Evolutionary conservation across 2,797 vertebrate genomes (phyloP), one percentile per base, ranked within the genome.

Genomic region (Lateolabrax maculatus): DNA sequence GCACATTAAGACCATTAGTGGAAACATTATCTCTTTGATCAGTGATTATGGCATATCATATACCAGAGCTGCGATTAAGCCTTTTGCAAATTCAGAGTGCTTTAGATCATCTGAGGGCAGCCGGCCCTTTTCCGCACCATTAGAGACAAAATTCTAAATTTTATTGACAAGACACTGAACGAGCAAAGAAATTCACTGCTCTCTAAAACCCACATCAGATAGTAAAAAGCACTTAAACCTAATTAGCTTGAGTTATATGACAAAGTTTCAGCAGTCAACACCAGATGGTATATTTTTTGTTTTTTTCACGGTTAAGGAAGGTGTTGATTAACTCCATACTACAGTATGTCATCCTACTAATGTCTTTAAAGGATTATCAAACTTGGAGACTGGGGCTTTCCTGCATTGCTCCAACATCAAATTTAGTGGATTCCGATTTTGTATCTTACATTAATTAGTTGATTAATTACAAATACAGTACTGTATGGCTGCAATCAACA

Each of bases 221-320:
- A 64, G 27, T 63, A 39, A 84, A 57, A 71, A 71, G 29, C 62
- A 67, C 75, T 79, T 76, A 73, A 36, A 36, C n/a, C 60, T 80
- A 87, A 89, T 90, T 90, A 86, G 74, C 68, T 70, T 36, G 56
- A 90, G 55, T 64, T 73, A 64, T 19, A 75, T 37, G 44, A 48
- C 71, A 53, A 18, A 5, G 0, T 62, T 68, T 77, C 31, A 79
- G 71, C 73, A 63, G 74, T 77, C 52, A 79, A 60, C 80, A 80
- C 75, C 90, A 92, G 86, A 90, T 90, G 89, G 86, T 84, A 44
- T 44, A n/a, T 57, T 58, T 53, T 49, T 73, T n/a, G n/a, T 75
- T 48, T 66, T 79, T 44, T 58, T 80, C 70, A 52, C 84, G 64
- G 66, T 29, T 41, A 63, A 67, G 48, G 29, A 71, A 87, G 71